Percentiles rank a stretch among this genome's conserved stretches.
phyloP scores from a whole-genome alignment of 2,888 invertebrate species.

The Apamea epomidion region DNA sequence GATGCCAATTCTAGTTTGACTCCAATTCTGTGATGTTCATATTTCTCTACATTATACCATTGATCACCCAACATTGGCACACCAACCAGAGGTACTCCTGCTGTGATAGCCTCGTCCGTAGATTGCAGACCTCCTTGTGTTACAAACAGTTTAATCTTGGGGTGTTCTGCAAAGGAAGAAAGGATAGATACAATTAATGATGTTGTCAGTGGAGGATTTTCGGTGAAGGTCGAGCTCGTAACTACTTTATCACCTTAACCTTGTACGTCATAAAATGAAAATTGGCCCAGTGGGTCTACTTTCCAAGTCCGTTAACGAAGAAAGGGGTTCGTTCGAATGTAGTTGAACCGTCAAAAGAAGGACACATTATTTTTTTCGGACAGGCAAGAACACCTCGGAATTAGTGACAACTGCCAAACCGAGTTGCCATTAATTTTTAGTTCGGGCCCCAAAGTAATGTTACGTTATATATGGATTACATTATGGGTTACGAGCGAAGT shows the following conservation, averaged over 20 bases:
- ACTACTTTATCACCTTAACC: no score
- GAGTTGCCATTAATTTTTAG: no score
- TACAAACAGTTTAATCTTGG: conserved; percentile 85
- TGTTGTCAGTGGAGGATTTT: not conserved
- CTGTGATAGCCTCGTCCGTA: conserved; percentile 84
- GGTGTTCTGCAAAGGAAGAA: conserved; percentile 36
- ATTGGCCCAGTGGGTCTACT: no score
- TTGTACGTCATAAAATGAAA: no score
- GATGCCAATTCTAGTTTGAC: conserved; percentile 68
- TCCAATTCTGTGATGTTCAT: conserved; percentile 74
- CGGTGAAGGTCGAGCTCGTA: not conserved
- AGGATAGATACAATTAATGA: not conserved
- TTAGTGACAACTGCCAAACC: no score
- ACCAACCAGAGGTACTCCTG: conserved; percentile 82
- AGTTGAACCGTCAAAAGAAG: not conserved
- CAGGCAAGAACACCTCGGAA: no score
- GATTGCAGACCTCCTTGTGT: conserved; percentile 88
- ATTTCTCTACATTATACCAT: conserved; percentile 81
- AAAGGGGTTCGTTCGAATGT: not conserved
- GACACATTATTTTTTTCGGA: no score
- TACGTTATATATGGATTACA: no score
- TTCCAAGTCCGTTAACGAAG: no score
- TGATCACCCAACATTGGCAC: conserved; percentile 86
- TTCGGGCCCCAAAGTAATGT: no score
- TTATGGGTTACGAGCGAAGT: no score